A percentile compares a stretch with the other conserved stretches of the same genome.
phyloP scores from a whole-genome alignment of 2,797 vertebrate genomes.

The Rhincodon typus region DNA sequence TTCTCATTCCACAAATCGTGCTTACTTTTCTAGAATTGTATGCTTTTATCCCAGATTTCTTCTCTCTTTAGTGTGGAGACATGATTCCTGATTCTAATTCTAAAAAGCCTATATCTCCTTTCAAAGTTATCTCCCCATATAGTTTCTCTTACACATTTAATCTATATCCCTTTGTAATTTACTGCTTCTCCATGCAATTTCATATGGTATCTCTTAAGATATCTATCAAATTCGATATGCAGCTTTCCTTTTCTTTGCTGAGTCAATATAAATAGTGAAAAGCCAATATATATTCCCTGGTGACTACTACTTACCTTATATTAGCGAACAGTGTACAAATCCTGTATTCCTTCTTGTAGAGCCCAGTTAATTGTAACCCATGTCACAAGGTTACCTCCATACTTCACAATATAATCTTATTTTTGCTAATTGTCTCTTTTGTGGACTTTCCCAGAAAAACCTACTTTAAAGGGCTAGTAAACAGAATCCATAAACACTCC shows the following conservation, averaged over 20 bases:
- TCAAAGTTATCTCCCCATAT: neutral
- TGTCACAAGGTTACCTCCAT: neutral
- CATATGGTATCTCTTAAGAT: neutral
- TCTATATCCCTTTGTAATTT: neutral
- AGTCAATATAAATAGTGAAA: neutral
- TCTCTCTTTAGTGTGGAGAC: neutral
- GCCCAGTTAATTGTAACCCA: neutral
- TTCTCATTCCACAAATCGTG: neutral
- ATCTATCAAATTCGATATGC: neutral
- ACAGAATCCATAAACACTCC: neutral
- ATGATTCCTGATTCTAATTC: neutral
- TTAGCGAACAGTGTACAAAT: neutral
- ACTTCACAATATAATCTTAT: neutral
- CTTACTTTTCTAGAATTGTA: neutral
- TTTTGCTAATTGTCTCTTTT: neutral
- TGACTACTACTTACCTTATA: neutral
- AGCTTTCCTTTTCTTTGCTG: neutral
- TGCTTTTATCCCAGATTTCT: neutral
- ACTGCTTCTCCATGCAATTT: neutral
- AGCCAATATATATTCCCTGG: neutral
- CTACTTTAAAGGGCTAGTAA: neutral
- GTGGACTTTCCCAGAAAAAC: neutral
- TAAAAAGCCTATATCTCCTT: neutral
- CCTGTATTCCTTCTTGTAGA: neutral
- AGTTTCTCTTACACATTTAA: neutral